phyloP scores from a whole-genome alignment of 2,113 vertebrate species.

The Ascaphus truei region DNA sequence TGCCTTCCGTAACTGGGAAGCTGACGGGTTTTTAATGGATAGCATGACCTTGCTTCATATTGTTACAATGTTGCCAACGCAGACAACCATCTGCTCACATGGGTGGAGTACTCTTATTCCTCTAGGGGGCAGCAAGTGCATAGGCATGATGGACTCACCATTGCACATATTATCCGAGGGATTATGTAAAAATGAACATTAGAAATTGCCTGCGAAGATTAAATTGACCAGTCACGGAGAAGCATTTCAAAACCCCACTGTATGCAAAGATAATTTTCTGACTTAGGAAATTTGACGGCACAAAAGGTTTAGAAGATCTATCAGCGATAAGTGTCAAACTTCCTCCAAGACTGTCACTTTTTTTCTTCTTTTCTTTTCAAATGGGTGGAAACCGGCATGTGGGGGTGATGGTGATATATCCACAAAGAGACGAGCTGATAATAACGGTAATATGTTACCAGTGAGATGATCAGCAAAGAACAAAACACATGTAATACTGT shows the following conservation, averaged over 20 bases:
- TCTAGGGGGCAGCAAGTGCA: constrained; percentile 11
- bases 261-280: not conserved
- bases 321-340: too few species aligned
- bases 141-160: not conserved
- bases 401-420: too few species aligned
- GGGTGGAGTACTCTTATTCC: not conserved
- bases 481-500: too few species aligned
- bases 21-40: not conserved
- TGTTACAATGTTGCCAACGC: not conserved
- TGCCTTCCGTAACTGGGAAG: not conserved
- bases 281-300: too few species aligned
- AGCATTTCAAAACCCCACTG: not conserved
- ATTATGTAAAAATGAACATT: not conserved
- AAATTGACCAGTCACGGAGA: not conserved
- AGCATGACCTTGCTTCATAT: not conserved
- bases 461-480: too few species aligned
- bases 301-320: too few species aligned
- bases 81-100: not conserved
- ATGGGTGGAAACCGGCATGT: too few species aligned
- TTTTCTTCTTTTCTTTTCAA: too few species aligned
- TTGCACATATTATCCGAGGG: not conserved
- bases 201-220: not conserved
- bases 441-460: too few species aligned
- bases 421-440: too few species aligned
- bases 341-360: too few species aligned